Evolutionary conservation across 2,888 invertebrate genomes (phyloP), one percentile per base, ranked within the genome.

Genomic region (Aethes cnicana): DNA sequence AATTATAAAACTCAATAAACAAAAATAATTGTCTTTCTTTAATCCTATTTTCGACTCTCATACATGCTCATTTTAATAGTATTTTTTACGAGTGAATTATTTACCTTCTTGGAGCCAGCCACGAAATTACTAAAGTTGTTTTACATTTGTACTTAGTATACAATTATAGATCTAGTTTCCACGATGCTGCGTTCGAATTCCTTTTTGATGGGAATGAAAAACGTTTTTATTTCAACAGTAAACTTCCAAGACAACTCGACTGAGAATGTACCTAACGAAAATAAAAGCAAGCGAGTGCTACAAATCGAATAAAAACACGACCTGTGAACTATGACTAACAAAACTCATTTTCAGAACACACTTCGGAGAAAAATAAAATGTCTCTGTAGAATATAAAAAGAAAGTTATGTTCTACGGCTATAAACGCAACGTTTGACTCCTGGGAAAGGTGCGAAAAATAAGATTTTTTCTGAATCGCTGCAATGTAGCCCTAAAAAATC

Each of bases 391-490:
- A 26, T 23, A 47, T 44, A 46, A 52, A 46, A 39, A 52, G 17
- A 52, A 52, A 52, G 39, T 52, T 52, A 52, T 44, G 36, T 37
- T 28, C 68, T 68, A 72, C 74, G 76, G 76, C 77, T 77, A 80
- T 84, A 82, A 82, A 74, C 70, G 66, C 69, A 64, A 65, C 64
- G 69, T 64, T 68, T 58, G 56, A 74, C 74, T 69, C n/a, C 75
- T 70, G 69, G 76, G 63, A 71, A 72, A 74, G 75, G 77, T 72
- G 69, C 69, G 69, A 68, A 70, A 73, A 77, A 85, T 84, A 86
- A 86, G 84, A 81, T 82, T 84, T 86, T 39, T 85, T 81, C 79
- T 79, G 73, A 84, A 88, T 81, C 81, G 81, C 82, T 81, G 74
- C 77, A 75, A 78, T 78, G 73, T 77, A 80, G 75, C 76, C 76